Conservation (phyloP, 2,113 vertebrate genomes). For the Cephalopterus ornatus region DNA sequence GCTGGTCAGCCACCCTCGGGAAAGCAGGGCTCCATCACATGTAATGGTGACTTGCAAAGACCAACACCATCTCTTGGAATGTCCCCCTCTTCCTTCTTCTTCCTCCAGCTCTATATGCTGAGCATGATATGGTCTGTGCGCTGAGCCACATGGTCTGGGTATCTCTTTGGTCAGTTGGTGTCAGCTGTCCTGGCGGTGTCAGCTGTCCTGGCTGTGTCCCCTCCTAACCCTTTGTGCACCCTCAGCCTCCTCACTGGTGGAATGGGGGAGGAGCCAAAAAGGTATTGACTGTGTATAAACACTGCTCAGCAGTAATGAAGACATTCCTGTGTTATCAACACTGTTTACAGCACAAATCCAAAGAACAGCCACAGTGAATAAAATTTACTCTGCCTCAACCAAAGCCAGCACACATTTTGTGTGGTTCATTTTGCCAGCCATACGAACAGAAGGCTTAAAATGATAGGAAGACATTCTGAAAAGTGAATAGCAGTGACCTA, state of each 20-base stretch:
- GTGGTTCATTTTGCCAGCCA: neutral
- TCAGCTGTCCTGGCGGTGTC: neutral
- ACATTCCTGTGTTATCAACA: neutral
- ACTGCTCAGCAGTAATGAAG: neutral
- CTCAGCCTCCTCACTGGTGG: fast-evolving
- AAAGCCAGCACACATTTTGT: neutral
- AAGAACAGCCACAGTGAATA: neutral
- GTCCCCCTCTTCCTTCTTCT: neutral
- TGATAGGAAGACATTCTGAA: neutral
- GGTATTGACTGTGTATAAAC: neutral
- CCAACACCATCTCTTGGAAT: fast-evolving
- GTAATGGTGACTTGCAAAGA: fast-evolving
- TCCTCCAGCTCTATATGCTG: neutral
- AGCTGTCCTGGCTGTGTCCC: neutral
- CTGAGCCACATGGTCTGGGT: neutral
- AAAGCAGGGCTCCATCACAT: neutral
- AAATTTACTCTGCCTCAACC: neutral
- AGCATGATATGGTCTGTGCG: neutral
- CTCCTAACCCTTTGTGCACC: neutral
- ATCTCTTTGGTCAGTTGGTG: neutral
- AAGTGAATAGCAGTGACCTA: neutral
- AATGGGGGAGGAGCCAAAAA: neutral
- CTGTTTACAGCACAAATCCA: neutral
- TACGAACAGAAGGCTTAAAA: neutral
- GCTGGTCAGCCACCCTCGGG: neutral